Evolutionary conservation across 1,140 invertebrate species (phyloP), one percentile per base, ranked within the genome.

Genomic region (Melitaea cinxia): DNA sequence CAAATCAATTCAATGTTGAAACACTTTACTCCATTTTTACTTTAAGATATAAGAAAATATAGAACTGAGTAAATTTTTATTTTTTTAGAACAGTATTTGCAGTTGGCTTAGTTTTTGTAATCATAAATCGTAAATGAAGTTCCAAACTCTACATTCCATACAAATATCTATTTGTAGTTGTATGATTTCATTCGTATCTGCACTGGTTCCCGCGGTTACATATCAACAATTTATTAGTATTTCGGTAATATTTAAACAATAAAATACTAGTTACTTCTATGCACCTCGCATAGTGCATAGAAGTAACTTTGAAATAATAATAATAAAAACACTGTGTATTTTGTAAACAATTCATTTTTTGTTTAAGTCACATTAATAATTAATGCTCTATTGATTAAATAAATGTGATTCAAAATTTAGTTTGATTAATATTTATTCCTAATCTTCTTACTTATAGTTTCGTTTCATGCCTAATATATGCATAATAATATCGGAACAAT

Each of bases 141-240:
- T 73, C 71, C 52, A 68, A 75, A 72, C 72, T 67, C 54, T 72
- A 63, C 69, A 59, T 68, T 57, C 64, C 68, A 77, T 76, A 77
- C 65, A 59, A 66, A 66, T 64, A 70, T 78, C 78, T 84, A 87
- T 85, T 85, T 85, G 75, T 88, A 85, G 73, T 70, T 60, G 26
- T 70, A 75, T 85, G 82, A 85, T 75, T 83, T 82, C 80, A 83
- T 49, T 68, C 50, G 57, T 9, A 37, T 45, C 15, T 37, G 54
- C 39, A 7, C 37, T 42, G 45, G 65, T 61, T 70, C 61, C 65
- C 69, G n/a, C 47, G 23, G 19, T 23, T 19, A 17, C 5, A 24
- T 37, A 35, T 49, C 42, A 59, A 59, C 55, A 65, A 54, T 21
- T n/a, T 17, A 33, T 15, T 15, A 50, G 17, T 58, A 42, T 58